These are phyloP conservation scores for Microcebus jonahi DNA, from an alignment of 2,113 vertebrate species.

Conservation along the genomic window DNA sequence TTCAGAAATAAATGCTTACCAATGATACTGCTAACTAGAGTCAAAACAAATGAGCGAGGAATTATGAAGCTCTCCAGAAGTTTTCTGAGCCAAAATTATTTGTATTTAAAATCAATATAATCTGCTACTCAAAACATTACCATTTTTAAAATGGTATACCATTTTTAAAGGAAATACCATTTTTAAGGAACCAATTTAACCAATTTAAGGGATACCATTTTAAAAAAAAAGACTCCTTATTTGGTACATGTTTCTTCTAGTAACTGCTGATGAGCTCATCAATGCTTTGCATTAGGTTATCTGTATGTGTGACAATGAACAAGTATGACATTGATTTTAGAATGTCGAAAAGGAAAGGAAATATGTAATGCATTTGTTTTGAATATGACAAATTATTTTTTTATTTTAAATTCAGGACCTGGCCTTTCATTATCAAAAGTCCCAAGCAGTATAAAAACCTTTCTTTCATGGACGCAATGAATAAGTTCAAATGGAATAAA, in stretches of 20 bases:
- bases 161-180: no score
- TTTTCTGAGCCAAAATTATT: not conserved
- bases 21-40: not conserved
- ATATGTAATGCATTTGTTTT: not conserved
- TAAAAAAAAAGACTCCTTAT: not conserved
- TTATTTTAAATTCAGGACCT: constrained; percentile 83
- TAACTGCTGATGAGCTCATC: not conserved
- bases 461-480: constrained; percentile 93
- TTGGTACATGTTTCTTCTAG: not conserved
- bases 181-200: no score
- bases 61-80: not conserved
- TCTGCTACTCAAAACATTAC: constrained; percentile 40
- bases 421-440: constrained; percentile 94
- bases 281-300: not conserved
- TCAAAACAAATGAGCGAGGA: not conserved
- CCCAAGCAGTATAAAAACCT: constrained; percentile 93
- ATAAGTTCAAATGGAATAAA: constrained; percentile 91
- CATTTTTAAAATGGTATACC: no score
- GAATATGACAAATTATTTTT: not conserved
- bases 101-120: not conserved
- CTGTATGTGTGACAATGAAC: not conserved
- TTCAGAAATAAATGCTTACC: not conserved
- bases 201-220: not conserved
- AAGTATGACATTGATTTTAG: not conserved
- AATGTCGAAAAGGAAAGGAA: not conserved